phyloP scores from a whole-genome alignment of 2,888 invertebrate species.

The Apamea monoglypha region DNA sequence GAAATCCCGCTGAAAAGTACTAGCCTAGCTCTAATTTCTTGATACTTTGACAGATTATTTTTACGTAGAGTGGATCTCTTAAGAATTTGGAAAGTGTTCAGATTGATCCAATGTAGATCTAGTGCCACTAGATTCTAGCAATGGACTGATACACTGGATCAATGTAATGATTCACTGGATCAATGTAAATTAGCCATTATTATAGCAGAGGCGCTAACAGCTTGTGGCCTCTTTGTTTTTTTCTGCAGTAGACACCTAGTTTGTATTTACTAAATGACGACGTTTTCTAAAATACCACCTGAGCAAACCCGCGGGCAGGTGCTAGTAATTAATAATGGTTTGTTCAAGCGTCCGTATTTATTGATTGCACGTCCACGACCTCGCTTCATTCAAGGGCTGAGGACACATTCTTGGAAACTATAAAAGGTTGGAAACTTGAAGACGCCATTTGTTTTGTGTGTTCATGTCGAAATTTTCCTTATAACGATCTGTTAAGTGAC shows the following conservation, averaged over 20 bases:
- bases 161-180: neutral
- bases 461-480: slow-evolving; percentile 61
- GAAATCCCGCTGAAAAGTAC: too few relatives aligned
- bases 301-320: slow-evolving; percentile 20
- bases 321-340: slow-evolving; percentile 68
- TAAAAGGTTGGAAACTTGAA: slow-evolving; percentile 60
- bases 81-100: neutral
- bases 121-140: neutral
- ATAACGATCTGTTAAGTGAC: slow-evolving; percentile 48
- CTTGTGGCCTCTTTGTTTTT: neutral
- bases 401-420: slow-evolving; percentile 72
- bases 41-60: neutral
- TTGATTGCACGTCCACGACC: slow-evolving; percentile 65
- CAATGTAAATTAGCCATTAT: neutral
- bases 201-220: neutral
- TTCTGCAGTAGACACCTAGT: neutral
- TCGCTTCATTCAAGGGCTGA: slow-evolving; percentile 69
- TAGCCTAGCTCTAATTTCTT: neutral
- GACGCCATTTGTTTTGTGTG: slow-evolving; percentile 57
- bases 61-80: neutral
- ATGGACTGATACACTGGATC: neutral
- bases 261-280: neutral
- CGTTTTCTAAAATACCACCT: neutral
- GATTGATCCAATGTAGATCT: neutral
- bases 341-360: slow-evolving; percentile 61